phyloP scores from a whole-genome alignment of 2,113 vertebrate genomes.

The Atrichornis clamosus region DNA sequence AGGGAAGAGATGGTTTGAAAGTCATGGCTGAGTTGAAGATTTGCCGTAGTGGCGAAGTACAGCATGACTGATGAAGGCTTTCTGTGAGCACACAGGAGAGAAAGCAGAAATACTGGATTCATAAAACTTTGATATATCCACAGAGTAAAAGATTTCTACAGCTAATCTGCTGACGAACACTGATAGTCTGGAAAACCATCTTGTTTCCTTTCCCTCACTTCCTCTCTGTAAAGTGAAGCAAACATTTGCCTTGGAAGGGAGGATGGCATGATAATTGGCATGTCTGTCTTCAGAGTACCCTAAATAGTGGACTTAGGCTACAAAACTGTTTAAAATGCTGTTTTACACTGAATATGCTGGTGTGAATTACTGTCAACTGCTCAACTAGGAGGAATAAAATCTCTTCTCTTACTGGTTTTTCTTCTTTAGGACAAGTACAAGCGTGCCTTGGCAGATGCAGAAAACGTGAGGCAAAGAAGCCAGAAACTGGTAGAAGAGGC shows the following conservation, averaged over 20 bases:
- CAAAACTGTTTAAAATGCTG: background rate
- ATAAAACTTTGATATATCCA: background rate
- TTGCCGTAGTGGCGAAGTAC: background rate
- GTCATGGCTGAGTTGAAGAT: background rate
- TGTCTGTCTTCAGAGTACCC: background rate
- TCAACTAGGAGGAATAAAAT: background rate
- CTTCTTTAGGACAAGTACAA: constrained; percentile 90
- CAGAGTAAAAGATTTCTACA: background rate
- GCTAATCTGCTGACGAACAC: background rate
- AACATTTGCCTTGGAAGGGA: background rate
- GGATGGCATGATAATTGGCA: background rate
- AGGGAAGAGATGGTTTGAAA: background rate
- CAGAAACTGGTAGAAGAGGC: constrained; percentile 93
- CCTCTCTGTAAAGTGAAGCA: background rate
- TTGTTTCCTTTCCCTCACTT: background rate
- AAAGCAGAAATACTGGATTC: background rate
- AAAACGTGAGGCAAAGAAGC: constrained; percentile 90
- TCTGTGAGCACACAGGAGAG: background rate
- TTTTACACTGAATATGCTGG: background rate
- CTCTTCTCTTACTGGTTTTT: background rate
- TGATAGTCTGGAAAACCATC: background rate
- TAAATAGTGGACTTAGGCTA: background rate
- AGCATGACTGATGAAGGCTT: background rate
- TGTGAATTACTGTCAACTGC: background rate
- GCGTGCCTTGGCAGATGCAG: constrained; percentile 91